Conservation (phyloP, 2,888 invertebrate species). For the Baccha elongata region DNA sequence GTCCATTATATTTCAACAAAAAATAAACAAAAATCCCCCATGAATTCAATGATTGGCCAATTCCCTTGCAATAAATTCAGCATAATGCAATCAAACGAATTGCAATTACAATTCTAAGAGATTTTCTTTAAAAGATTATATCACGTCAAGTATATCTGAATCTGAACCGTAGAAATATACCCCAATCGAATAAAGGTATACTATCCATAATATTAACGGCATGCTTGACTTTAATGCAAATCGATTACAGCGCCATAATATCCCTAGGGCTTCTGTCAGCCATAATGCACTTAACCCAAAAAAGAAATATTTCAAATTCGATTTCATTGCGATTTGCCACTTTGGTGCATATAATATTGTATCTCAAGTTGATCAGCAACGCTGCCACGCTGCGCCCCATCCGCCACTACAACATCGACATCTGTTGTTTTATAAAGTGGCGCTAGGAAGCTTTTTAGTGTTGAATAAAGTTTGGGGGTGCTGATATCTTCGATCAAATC, state of each 20-base stretch:
- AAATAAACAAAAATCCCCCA: constrained; percentile 30
- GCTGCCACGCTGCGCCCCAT: background rate
- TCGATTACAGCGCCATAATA: constrained; percentile 53
- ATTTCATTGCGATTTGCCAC: constrained; percentile 63
- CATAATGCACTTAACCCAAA: constrained; percentile 71
- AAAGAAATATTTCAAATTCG: constrained; percentile 33
- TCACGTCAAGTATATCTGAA: constrained; percentile 46
- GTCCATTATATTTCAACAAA: constrained; percentile 7
- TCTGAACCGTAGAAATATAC: constrained; percentile 27
- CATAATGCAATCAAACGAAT: constrained; percentile 69
- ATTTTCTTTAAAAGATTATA: constrained; percentile 56
- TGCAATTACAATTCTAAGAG: constrained; percentile 67
- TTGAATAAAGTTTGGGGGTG: constrained; percentile 31
- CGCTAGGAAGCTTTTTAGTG: constrained; percentile 58
- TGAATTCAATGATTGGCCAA: constrained; percentile 66
- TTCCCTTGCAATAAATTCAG: constrained; percentile 64
- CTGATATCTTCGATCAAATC: constrained; percentile 69
- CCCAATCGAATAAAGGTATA: background rate
- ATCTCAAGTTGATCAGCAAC: constrained; percentile 45
- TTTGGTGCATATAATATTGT: constrained; percentile 44
- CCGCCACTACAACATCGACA: background rate
- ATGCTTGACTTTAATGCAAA: constrained; percentile 3
- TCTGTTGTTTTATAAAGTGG: constrained; percentile 37
- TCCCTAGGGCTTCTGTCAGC: constrained; percentile 68
- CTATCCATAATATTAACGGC: background rate